phyloP scores from a whole-genome alignment of 2,797 vertebrate genomes.

The Pseudomugil gertrudae region DNA sequence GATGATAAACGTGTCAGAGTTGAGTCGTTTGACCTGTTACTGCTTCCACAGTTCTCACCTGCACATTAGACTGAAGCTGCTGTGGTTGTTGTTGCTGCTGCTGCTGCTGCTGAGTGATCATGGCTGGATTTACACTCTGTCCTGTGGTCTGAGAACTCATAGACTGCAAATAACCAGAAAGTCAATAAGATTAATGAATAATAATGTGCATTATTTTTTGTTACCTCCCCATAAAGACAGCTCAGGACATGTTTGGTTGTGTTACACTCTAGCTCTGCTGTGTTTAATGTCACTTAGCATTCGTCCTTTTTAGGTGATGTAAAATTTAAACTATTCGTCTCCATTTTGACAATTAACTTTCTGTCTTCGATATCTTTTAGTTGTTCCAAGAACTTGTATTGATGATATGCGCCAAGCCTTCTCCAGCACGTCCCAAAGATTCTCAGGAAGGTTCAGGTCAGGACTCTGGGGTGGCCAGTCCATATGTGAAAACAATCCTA shows the following conservation, averaged over 20 bases:
- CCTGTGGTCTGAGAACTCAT: conserved; percentile 91
- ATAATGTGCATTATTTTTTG: neutral
- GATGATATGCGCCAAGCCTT: no score
- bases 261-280: no score
- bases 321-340: neutral
- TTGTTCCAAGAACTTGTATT: no score
- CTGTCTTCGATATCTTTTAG: neutral
- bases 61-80: conserved; percentile 87
- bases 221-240: neutral
- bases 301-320: no score
- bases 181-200: conserved; percentile 12
- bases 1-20: neutral
- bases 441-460: no score
- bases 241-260: no score
- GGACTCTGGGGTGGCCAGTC: no score
- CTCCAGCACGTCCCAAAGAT: no score
- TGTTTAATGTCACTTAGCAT: no score
- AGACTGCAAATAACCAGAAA: conserved; percentile 79
- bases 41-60: conserved; percentile 79
- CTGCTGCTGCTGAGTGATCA: conserved; percentile 78
- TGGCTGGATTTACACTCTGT: conserved; percentile 85
- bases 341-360: neutral
- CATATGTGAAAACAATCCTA: no score
- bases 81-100: conserved; percentile 51
- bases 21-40: neutral